These are phyloP conservation scores for Aporophyla nigra DNA, from an alignment of 2,888 invertebrate species.

Conservation along the genomic window DNA sequence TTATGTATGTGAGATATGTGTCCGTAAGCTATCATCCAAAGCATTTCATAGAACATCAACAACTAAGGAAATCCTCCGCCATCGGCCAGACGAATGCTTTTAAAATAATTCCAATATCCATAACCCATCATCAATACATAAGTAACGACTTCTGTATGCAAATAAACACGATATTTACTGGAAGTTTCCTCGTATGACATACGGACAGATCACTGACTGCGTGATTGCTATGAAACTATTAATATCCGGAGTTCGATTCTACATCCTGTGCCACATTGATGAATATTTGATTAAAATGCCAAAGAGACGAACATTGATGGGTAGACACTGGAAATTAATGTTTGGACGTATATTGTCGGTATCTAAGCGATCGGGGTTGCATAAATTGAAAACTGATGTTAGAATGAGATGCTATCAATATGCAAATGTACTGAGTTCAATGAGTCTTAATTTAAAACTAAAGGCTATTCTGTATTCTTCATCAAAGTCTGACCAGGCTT, in stretches of 20 bases:
- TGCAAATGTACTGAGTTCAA: neutral
- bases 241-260: conserved; percentile 66
- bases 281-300: conserved; percentile 57
- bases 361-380: neutral
- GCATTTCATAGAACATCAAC: neutral
- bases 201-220: conserved; percentile 24
- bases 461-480: neutral
- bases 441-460: neutral
- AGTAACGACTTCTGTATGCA: conserved; percentile 19
- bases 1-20: neutral
- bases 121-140: conserved; percentile 2
- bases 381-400: neutral
- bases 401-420: too few species aligned
- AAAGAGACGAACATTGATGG: conserved; percentile 29
- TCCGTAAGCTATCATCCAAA: neutral
- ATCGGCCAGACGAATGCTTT: neutral
- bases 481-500: neutral
- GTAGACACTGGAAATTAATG: conserved; percentile 3
- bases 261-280: conserved; percentile 58
- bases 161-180: conserved; percentile 11
- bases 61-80: neutral
- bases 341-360: neutral
- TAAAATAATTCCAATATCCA: conserved; percentile 9
- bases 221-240: conserved; percentile 61
- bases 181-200: conserved; percentile 35